Percentiles rank a stretch among this genome's conserved stretches.
Evolutionary conservation across 1,140 invertebrate species (phyloP).

Genomic region (Antheraea mylitta): DNA sequence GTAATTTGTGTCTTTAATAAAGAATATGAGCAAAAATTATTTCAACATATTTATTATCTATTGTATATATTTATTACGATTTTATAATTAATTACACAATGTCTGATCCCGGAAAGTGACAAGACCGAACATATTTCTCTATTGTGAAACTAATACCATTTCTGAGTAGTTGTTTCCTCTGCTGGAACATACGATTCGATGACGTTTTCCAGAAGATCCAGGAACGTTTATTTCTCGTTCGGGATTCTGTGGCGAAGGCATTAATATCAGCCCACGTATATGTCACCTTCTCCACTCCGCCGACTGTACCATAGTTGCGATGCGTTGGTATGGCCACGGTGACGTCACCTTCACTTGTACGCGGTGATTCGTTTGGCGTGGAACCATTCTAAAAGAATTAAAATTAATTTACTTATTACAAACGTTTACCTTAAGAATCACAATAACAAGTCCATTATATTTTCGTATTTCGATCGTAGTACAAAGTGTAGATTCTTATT

Average conservation of each 20-base stretch:
- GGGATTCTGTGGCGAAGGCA: conserved; percentile 79
- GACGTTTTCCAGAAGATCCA: conserved; percentile 69
- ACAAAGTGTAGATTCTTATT: too few relatives aligned
- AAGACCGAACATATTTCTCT: too few relatives aligned
- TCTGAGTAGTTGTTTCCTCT: conserved; percentile 83
- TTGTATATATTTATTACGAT: too few relatives aligned
- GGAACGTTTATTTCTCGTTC: conserved; percentile 48
- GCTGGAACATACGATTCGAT: conserved; percentile 64
- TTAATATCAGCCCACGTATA: conserved; percentile 87
- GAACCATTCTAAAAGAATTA: conserved; percentile 35
- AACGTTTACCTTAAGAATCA: too few relatives aligned
- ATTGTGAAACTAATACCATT: conserved; percentile 76
- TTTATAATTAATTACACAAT: too few relatives aligned
- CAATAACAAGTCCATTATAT: too few relatives aligned
- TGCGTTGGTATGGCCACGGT: conserved; percentile 41
- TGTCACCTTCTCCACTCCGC: conserved; percentile 78
- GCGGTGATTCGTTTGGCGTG: conserved; percentile 43
- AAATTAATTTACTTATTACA: too few relatives aligned
- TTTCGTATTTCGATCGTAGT: too few relatives aligned
- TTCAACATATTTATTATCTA: too few relatives aligned
- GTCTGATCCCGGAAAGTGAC: too few relatives aligned
- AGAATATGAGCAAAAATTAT: too few relatives aligned
- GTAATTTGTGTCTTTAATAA: too few relatives aligned
- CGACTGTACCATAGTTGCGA: conserved; percentile 60
- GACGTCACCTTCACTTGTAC: conserved; percentile 51